Conservation (phyloP, 2,113 vertebrate genomes). For the Bothrops jararaca region DNA sequence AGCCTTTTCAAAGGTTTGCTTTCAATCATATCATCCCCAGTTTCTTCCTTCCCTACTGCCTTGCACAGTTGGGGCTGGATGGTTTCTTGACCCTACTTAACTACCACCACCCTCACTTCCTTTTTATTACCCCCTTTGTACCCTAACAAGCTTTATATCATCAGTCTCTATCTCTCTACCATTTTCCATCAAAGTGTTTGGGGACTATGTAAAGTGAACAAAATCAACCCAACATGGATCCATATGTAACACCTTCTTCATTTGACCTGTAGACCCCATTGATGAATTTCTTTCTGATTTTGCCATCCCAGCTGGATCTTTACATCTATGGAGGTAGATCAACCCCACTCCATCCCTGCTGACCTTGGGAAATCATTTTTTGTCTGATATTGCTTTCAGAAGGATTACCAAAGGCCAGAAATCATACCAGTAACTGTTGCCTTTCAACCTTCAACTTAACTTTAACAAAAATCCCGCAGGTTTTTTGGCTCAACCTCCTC, state of each 20-base stretch:
- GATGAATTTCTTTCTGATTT: conserved; percentile 29
- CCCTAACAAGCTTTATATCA: conserved; percentile 35
- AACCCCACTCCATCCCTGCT: conserved; percentile 27
- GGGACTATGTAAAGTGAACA: conserved; percentile 30
- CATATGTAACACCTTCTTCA: conserved; percentile 39
- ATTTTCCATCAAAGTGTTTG: conserved; percentile 32
- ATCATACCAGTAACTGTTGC: conserved; percentile 21
- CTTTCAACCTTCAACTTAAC: conserved; percentile 21
- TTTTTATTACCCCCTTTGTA: conserved; percentile 32
- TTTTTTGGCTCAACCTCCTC: conserved; percentile 25
- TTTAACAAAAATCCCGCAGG: conserved; percentile 39
- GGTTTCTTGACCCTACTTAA: conserved; percentile 47
- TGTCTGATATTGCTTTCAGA: conserved; percentile 23
- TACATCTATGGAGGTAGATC: conserved; percentile 7
- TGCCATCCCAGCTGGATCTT: conserved; percentile 28
- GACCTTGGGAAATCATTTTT: conserved; percentile 41
- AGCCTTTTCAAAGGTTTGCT: conserved; percentile 41
- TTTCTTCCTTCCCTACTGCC: conserved; percentile 49
- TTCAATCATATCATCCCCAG: conserved; percentile 43
- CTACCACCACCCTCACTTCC: not conserved
- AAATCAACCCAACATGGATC: conserved; percentile 27
- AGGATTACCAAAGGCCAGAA: conserved; percentile 44
- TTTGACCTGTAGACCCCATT: conserved; percentile 36
- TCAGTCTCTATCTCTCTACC: conserved; percentile 12
- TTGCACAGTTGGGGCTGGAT: conserved; percentile 6